phyloP scores from a whole-genome alignment of 2,113 vertebrate species.

The Amphiprion ocellaris region DNA sequence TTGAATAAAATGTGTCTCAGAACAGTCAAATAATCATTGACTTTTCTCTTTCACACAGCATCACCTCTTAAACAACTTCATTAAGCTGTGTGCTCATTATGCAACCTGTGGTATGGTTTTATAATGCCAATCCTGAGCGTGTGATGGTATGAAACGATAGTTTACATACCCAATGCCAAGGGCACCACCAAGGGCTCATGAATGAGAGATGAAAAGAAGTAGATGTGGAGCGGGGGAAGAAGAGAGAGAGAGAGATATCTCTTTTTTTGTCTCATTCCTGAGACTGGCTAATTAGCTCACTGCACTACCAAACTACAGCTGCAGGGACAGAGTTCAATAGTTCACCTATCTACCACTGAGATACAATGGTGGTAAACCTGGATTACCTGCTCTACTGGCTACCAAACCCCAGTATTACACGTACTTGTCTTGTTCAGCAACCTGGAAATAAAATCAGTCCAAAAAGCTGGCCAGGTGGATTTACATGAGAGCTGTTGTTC shows the following conservation, averaged over 20 bases:
- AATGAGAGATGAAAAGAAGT: slow-evolving; percentile 81
- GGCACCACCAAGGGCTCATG: slow-evolving; percentile 82
- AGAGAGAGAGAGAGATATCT: slow-evolving; percentile 36
- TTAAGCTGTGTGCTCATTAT: slow-evolving; percentile 73
- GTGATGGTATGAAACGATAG: slow-evolving; percentile 76
- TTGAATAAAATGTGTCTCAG: slow-evolving; percentile 32
- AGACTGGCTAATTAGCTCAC: slow-evolving; percentile 75
- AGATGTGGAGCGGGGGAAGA: slow-evolving; percentile 64
- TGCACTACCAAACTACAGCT: slow-evolving; percentile 67
- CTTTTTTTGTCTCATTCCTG: slow-evolving; percentile 57
- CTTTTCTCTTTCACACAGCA: slow-evolving; percentile 53
- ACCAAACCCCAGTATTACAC: slow-evolving; percentile 70
- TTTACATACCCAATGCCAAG: slow-evolving; percentile 81
- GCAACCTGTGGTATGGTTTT: slow-evolving; percentile 58
- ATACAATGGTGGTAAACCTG: slow-evolving; percentile 72
- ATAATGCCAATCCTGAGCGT: slow-evolving; percentile 68
- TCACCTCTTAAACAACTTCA: slow-evolving; percentile 72
- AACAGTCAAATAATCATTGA: slow-evolving; percentile 51
- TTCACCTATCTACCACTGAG: slow-evolving; percentile 78
- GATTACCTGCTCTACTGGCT: slow-evolving; percentile 75
- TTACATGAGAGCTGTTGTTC: slow-evolving; percentile 36
- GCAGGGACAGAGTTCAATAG: slow-evolving; percentile 78
- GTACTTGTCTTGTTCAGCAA: slow-evolving; percentile 66
- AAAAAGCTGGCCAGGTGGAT: slow-evolving; percentile 52
- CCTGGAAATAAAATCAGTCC: slow-evolving; percentile 62